phyloP scores from a whole-genome alignment of 2,113 vertebrate genomes.

The Vireo altiloquus region DNA sequence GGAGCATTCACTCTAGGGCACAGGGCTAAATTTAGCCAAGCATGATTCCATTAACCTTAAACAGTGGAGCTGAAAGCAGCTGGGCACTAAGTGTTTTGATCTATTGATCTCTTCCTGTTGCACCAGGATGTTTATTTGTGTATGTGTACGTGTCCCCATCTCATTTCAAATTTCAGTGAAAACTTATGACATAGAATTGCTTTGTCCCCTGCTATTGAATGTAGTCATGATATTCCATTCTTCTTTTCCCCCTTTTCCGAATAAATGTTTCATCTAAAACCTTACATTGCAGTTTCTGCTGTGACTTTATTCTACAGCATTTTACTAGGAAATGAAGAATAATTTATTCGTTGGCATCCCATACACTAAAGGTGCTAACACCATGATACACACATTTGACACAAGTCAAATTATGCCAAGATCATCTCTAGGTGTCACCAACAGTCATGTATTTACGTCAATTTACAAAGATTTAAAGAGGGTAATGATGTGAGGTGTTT shows the following conservation, averaged over 20 bases:
- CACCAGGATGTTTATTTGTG: not conserved
- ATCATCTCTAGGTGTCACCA: not conserved
- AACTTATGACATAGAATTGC: not conserved
- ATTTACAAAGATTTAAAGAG: not conserved
- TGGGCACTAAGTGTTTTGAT: not conserved
- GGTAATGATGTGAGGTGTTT: not conserved
- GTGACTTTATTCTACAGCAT: not conserved
- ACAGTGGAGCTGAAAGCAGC: not conserved
- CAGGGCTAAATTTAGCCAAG: not conserved
- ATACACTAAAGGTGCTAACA: not conserved
- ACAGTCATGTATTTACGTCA: not conserved
- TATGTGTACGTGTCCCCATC: not conserved
- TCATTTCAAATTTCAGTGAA: not conserved
- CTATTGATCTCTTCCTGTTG: not conserved
- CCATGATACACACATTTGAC: fast-evolving
- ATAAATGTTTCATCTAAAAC: not conserved
- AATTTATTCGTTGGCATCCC: not conserved
- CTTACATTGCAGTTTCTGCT: not conserved
- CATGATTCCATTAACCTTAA: not conserved
- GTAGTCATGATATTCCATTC: not conserved
- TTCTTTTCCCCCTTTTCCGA: not conserved
- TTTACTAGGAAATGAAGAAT: not conserved
- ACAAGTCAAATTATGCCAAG: not conserved
- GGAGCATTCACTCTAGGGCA: not conserved
- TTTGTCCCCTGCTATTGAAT: not conserved